Conservation (phyloP, 2,888 invertebrate species). For the Eupithecia dodoneata region DNA sequence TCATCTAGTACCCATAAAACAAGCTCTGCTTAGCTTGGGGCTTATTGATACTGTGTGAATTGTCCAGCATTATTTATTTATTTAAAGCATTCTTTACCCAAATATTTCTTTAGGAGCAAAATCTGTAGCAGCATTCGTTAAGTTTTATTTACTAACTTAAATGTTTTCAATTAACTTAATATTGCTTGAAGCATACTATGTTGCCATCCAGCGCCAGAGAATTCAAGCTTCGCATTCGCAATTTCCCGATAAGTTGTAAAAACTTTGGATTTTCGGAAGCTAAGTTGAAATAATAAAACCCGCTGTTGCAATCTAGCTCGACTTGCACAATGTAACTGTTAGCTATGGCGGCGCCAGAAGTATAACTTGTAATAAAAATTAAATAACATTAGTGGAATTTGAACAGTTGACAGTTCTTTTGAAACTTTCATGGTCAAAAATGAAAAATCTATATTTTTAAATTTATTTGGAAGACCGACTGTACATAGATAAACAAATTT, state of each 20-base stretch:
- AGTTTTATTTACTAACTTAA: neutral
- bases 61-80: no score
- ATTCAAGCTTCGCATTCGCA: neutral
- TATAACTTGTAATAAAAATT: neutral
- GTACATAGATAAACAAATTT: no score
- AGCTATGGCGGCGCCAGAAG: neutral
- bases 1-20: no score
- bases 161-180: neutral
- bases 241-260: neutral
- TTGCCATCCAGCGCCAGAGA: neutral
- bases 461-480: no score
- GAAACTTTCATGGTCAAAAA: no score
- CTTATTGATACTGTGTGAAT: no score
- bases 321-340: neutral
- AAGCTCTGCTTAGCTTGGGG: no score
- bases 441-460: no score
- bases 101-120: no score
- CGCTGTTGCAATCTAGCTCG: neutral
- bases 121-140: neutral
- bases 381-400: neutral
- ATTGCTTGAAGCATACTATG: neutral
- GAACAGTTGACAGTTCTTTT: no score
- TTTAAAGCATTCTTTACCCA: no score
- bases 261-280: slow-evolving; percentile 1
- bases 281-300: neutral